Conservation (phyloP, 2,113 vertebrate species). For the Danionella cerebrum region DNA sequence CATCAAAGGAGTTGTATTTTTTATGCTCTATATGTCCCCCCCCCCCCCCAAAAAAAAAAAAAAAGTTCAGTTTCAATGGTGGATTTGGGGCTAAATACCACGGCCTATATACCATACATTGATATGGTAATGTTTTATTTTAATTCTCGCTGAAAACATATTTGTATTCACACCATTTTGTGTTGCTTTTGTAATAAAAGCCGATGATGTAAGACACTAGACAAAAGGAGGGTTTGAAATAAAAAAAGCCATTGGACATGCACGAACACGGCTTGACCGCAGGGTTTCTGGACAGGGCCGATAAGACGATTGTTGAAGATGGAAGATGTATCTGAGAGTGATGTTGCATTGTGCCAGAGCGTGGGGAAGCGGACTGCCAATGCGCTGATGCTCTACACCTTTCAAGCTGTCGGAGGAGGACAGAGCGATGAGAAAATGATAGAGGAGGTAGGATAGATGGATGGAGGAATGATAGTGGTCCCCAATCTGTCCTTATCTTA, state of each 20-base stretch:
- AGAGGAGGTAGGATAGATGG: constrained; percentile 31
- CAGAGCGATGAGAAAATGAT: constrained; percentile 30
- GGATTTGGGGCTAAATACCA: too few relatives aligned
- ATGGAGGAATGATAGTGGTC: constrained; percentile 19
- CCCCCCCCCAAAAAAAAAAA: too few relatives aligned
- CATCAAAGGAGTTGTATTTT: too few relatives aligned
- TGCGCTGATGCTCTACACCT: constrained; percentile 45
- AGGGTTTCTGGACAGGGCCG: constrained; percentile 45
- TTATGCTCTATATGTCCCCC: too few relatives aligned
- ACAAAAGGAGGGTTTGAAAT: constrained; percentile 54
- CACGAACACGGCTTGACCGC: constrained; percentile 41
- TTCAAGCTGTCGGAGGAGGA: constrained; percentile 39
- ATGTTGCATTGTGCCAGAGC: constrained; percentile 46
- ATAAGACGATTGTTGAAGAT: constrained; percentile 54
- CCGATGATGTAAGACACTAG: constrained; percentile 23
- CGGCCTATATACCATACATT: constrained; percentile 8
- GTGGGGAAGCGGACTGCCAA: constrained; percentile 53
- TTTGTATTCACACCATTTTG: neutral
- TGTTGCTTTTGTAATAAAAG: constrained; percentile 21
- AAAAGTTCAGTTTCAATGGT: too few relatives aligned
- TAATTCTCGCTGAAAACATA: neutral
- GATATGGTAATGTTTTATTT: constrained; percentile 16
- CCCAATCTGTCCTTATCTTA: constrained; percentile 11
- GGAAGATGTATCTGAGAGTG: constrained; percentile 68
- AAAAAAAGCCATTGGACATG: constrained; percentile 50